These are phyloP conservation scores for Drosophila sechellia DNA, from an alignment of 1,140 invertebrate genomes.

Conservation along the genomic window DNA sequence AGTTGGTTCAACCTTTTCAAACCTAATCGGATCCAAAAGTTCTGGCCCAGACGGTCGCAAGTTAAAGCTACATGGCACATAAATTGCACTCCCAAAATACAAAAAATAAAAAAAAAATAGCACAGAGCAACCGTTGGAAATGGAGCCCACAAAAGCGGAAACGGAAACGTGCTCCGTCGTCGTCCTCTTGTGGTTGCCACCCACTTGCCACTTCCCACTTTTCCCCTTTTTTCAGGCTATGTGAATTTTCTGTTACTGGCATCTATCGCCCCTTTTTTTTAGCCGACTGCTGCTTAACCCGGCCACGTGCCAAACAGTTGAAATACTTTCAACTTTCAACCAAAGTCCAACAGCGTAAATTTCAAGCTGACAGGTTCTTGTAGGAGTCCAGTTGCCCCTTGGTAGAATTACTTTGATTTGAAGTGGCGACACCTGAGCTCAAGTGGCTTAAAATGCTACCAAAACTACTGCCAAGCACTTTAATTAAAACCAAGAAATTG, in stretches of 20 bases:
- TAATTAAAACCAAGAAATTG: background rate
- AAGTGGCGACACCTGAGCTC: conserved; percentile 8
- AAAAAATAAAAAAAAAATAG: background rate
- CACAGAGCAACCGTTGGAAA: conserved; percentile 22
- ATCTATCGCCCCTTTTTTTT: conserved; percentile 26
- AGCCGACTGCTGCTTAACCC: conserved; percentile 17
- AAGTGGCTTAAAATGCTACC: background rate
- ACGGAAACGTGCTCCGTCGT: conserved; percentile 69
- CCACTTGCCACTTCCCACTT: conserved; percentile 14
- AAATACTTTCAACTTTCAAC: conserved; percentile 34
- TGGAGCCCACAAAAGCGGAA: conserved; percentile 55
- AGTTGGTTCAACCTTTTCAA: conserved; percentile 43
- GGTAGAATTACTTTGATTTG: conserved; percentile 22
- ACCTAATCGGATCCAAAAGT: background rate
- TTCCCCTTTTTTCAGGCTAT: conserved; percentile 26
- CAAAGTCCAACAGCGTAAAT: conserved; percentile 39
- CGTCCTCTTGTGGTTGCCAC: conserved; percentile 35
- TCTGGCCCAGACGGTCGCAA: conserved; percentile 32
- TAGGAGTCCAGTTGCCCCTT: background rate
- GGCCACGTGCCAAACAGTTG: conserved; percentile 49
- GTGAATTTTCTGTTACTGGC: conserved; percentile 60
- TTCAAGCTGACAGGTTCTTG: conserved; percentile 30
- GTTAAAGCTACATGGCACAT: conserved; percentile 49
- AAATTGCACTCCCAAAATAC: conserved; percentile 28
- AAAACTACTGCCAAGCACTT: too few species aligned